Evolutionary conservation across 2,888 invertebrate species (phyloP).

Genomic region (Cryptus viduatorius): DNA sequence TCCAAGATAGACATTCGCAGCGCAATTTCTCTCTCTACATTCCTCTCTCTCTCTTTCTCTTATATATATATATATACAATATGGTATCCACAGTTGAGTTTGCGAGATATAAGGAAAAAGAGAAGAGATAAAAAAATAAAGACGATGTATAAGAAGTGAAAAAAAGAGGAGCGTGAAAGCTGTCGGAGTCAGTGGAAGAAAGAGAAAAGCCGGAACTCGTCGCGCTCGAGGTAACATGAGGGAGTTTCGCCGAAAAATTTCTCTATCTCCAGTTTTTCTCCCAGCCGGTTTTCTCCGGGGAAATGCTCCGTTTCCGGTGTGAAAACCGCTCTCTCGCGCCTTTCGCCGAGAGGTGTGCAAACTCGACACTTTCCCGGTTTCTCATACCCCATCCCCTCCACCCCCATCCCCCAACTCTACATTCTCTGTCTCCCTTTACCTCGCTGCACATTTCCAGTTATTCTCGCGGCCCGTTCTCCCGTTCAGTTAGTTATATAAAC

Average conservation of each 20-base stretch:
- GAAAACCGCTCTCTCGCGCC: constrained; percentile 35
- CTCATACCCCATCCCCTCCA: background rate
- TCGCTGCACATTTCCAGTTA: constrained; percentile 62
- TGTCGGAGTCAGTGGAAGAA: constrained; percentile 33
- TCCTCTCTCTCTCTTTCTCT: too few species aligned
- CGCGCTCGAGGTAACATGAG: constrained; percentile 17
- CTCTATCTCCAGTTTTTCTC: constrained; percentile 38
- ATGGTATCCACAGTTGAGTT: background rate
- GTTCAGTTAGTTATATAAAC: constrained; percentile 1
- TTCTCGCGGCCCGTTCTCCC: constrained; percentile 42
- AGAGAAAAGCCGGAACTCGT: constrained; percentile 43
- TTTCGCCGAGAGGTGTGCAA: constrained; percentile 62
- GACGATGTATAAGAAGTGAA: background rate
- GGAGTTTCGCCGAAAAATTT: constrained; percentile 43
- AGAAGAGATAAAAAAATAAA: background rate
- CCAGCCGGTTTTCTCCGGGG: constrained; percentile 53
- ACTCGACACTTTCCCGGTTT: constrained; percentile 54
- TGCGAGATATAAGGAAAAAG: constrained; percentile 8
- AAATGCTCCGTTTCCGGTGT: constrained; percentile 60
- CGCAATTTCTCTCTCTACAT: background rate
- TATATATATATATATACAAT: too few species aligned
- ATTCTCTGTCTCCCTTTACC: constrained; percentile 23
- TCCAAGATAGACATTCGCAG: background rate
- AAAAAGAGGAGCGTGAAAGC: background rate
- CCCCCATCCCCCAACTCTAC: background rate